Conservation (phyloP, 2,797 vertebrate genomes). For the Schizopygopsis pylzovi region DNA sequence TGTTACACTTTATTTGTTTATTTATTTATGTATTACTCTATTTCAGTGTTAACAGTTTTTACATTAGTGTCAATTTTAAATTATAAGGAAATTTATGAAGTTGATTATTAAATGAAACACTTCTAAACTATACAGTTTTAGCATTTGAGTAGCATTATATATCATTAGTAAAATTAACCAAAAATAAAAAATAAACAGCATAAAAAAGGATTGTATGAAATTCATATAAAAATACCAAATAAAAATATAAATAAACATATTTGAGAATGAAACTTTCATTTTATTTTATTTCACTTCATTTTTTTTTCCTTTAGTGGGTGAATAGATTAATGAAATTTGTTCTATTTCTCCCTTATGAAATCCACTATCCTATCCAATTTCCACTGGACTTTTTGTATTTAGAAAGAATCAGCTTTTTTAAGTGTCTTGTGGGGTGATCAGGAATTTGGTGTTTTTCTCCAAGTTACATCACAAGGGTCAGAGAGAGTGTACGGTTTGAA, state of each 20-base stretch:
- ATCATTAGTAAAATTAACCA: neutral
- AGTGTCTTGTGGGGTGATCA: neutral
- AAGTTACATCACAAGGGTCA: slow-evolving; percentile 43
- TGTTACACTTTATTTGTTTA: neutral
- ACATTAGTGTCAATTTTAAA: neutral
- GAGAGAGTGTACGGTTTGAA: slow-evolving; percentile 55
- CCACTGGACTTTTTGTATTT: neutral
- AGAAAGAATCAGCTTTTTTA: neutral
- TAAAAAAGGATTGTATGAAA: too few relatives aligned
- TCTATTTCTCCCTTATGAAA: neutral
- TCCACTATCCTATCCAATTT: neutral
- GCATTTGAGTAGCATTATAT: neutral
- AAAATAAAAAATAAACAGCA: too few relatives aligned
- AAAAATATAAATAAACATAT: too few relatives aligned
- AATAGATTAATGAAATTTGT: neutral
- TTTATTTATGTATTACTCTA: neutral
- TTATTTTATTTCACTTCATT: neutral
- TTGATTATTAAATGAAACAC: too few relatives aligned
- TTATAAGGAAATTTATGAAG: neutral
- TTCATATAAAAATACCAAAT: too few relatives aligned
- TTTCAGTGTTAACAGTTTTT: neutral
- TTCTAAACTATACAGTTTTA: too few relatives aligned
- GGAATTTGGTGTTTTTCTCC: neutral
- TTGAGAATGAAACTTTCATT: too few relatives aligned
- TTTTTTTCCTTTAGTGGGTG: neutral